phyloP scores from a whole-genome alignment of 2,113 vertebrate genomes.

The Helogale parvula region DNA sequence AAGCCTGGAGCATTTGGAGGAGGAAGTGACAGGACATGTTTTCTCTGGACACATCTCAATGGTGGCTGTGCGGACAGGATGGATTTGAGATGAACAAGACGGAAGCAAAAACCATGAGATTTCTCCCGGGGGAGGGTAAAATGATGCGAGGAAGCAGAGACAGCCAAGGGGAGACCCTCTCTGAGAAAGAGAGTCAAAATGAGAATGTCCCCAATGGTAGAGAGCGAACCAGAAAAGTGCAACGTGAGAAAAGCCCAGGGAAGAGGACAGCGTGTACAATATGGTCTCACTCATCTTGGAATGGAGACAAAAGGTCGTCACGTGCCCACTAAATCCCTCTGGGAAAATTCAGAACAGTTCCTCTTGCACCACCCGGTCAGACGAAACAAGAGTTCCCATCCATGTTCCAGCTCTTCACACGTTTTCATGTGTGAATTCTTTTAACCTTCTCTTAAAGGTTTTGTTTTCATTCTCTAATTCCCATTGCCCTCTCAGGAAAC shows the following conservation, averaged over 20 bases:
- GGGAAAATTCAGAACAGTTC: background rate
- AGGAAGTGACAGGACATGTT: background rate
- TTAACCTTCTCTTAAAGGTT: constrained; percentile 13
- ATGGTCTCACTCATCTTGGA: background rate
- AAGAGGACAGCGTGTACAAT: background rate
- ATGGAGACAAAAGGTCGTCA: background rate
- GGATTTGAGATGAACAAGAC: background rate
- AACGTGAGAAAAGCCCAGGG: background rate
- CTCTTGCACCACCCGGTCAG: background rate
- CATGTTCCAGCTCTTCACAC: background rate
- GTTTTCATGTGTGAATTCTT: background rate
- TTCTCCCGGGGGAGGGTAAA: background rate
- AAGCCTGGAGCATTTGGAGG: background rate
- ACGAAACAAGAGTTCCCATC: background rate
- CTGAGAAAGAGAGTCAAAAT: background rate
- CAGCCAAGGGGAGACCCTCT: background rate
- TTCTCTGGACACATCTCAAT: background rate
- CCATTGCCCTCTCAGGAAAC: background rate
- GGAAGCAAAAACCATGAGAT: background rate
- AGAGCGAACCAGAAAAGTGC: background rate
- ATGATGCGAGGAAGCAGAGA: background rate
- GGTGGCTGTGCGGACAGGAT: background rate
- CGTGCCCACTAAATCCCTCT: background rate
- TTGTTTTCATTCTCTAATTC: constrained; percentile 40
- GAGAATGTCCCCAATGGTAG: background rate